phyloP scores from a whole-genome alignment of 2,888 invertebrate genomes.

The Drosophila kokeensis region DNA sequence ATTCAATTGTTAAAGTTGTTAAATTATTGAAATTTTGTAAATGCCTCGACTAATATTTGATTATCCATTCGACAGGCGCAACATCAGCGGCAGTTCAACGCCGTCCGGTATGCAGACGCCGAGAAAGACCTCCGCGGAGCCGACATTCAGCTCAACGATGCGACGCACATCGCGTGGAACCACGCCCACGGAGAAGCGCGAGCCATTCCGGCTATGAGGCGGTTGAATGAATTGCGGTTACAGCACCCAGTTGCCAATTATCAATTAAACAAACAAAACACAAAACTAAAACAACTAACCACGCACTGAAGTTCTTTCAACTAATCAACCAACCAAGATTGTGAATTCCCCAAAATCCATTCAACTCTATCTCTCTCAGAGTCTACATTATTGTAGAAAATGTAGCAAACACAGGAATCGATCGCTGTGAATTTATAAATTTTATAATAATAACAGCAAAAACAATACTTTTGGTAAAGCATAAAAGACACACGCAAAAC shows the following conservation, averaged over 20 bases:
- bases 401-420: slow-evolving; percentile 44
- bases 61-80: slow-evolving; percentile 73
- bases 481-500: slow-evolving; percentile 46
- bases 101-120: slow-evolving; percentile 85
- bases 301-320: slow-evolving; percentile 75
- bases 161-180: slow-evolving; percentile 84
- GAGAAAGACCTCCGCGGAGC: slow-evolving; percentile 84
- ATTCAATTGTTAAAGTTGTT: slow-evolving; percentile 32
- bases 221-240: slow-evolving; percentile 8
- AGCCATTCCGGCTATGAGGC: slow-evolving; percentile 90
- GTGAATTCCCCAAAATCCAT: slow-evolving; percentile 32
- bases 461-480: slow-evolving; percentile 40
- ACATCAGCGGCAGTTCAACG: slow-evolving; percentile 85
- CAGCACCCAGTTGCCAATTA: slow-evolving; percentile 58
- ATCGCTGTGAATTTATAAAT: slow-evolving; percentile 26
- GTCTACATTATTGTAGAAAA: slow-evolving; percentile 45
- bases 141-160: slow-evolving; percentile 82
- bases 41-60: slow-evolving; percentile 20
- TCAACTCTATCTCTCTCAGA: slow-evolving; percentile 6
- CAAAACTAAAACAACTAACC: slow-evolving; percentile 53
- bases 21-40: neutral
- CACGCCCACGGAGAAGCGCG: slow-evolving; percentile 86
- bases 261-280: slow-evolving; percentile 36
- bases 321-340: slow-evolving; percentile 55
- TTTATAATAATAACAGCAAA: slow-evolving; percentile 15